phyloP scores from a whole-genome alignment of 2,113 vertebrate species.

The Cyprinus carpio region DNA sequence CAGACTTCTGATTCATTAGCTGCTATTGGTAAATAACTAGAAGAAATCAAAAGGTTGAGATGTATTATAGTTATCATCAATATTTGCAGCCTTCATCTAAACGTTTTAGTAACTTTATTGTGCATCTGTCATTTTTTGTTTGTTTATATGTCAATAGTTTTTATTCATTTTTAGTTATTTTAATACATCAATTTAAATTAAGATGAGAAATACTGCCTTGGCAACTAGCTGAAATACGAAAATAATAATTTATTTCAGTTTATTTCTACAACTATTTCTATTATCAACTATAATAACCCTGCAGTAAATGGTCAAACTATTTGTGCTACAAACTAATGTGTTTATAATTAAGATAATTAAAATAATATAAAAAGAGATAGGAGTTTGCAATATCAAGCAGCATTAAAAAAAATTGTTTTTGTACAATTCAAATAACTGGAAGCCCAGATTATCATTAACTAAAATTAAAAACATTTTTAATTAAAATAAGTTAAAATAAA shows the following conservation, averaged over 20 bases:
- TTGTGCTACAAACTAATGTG: background rate
- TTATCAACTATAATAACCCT: no score
- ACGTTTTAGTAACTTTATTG: no score
- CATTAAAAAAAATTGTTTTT: background rate
- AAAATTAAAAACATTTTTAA: no score
- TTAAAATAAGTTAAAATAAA: no score
- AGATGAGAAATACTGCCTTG: background rate
- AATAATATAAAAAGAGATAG: background rate
- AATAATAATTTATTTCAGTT: no score
- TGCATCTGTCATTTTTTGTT: no score
- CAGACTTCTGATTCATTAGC: background rate
- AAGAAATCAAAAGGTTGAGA: background rate
- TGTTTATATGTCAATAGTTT: no score
- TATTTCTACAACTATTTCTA: no score
- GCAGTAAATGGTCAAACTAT: background rate
- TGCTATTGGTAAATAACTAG: background rate
- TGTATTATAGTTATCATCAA: background rate
- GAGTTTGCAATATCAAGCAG: background rate
- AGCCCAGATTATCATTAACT: no score
- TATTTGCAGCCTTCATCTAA: no score
- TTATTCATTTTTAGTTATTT: background rate
- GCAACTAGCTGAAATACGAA: background rate
- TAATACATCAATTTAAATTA: background rate
- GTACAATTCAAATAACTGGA: background rate
- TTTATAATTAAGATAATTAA: background rate